A percentile compares a stretch with the other conserved stretches of the same genome.
phyloP scores from a whole-genome alignment of 2,888 invertebrate species.

The Acrobasis repandana region DNA sequence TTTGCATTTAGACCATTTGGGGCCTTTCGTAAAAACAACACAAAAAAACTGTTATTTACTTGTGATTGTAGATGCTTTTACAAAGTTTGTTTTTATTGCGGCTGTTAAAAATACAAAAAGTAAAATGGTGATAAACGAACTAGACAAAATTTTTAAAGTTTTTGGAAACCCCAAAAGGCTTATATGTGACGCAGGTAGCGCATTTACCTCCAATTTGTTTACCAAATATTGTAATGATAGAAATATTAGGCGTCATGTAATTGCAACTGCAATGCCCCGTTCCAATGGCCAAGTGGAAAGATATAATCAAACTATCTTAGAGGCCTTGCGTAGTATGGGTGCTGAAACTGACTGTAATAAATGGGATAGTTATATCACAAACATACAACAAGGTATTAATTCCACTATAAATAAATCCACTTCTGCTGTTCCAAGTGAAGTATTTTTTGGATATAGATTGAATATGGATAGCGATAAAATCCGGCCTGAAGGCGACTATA shows the following conservation, averaged over 20 bases:
- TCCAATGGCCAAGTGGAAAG: conserved; percentile 36
- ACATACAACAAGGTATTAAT: conserved; percentile 38
- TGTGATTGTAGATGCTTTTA: conserved; percentile 36
- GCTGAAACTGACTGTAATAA: conserved; percentile 34
- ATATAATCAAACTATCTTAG: conserved; percentile 35
- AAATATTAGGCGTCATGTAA: conserved; percentile 28
- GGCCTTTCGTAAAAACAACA: conserved; percentile 34
- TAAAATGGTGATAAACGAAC: conserved; percentile 29
- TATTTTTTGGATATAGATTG: conserved; percentile 34
- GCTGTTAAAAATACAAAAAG: conserved; percentile 34
- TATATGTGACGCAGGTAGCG: conserved; percentile 36
- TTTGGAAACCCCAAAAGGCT: conserved; percentile 37
- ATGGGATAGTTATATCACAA: conserved; percentile 34
- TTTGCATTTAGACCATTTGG: conserved; percentile 34
- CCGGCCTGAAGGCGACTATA: conserved; percentile 20
- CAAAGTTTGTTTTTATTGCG: conserved; percentile 44
- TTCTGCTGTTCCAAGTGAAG: conserved; percentile 31
- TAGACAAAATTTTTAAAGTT: conserved; percentile 35
- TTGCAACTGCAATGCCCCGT: conserved; percentile 29
- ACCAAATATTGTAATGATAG: conserved; percentile 28
- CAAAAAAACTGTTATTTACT: conserved; percentile 32
- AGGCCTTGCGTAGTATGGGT: conserved; percentile 31
- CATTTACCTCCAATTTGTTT: conserved; percentile 37
- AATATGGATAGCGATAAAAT: conserved; percentile 26
- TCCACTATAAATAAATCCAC: conserved; percentile 33